phyloP scores from a whole-genome alignment of 1,140 invertebrate species.

The Zaprionus davidi region DNA sequence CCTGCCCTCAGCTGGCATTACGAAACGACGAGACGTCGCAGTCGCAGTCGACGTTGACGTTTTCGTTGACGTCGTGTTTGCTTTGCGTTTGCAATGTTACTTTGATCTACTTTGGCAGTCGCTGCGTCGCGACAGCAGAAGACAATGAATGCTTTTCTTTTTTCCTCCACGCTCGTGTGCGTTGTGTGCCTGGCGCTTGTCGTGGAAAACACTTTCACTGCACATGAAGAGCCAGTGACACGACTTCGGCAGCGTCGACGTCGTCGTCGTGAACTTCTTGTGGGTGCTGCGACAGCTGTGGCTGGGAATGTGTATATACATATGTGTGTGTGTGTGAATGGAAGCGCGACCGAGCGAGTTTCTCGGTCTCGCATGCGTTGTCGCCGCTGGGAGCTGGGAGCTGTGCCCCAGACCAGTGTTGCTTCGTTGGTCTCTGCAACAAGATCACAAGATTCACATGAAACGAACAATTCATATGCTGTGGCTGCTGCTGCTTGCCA shows the following conservation, averaged over 20 bases:
- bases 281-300: constrained; percentile 34
- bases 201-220: constrained; percentile 82
- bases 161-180: constrained; percentile 72
- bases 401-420: constrained; percentile 56
- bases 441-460: constrained; percentile 11
- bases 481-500: constrained; percentile 42
- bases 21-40: constrained; percentile 46
- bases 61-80: constrained; percentile 54
- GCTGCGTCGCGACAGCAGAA: constrained; percentile 9
- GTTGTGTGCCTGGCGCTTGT: constrained; percentile 63
- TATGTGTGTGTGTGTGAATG: constrained; percentile 57
- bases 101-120: constrained; percentile 72
- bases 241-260: constrained; percentile 51
- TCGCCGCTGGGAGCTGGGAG: constrained; percentile 28
- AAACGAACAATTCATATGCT: constrained; percentile 15
- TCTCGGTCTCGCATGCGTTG: constrained; percentile 69
- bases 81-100: constrained; percentile 50
- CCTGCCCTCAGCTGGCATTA: constrained; percentile 54
- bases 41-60: constrained; percentile 21
- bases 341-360: constrained; percentile 75
- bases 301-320: constrained; percentile 34
- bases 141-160: constrained; percentile 80
- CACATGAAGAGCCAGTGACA: constrained; percentile 78
- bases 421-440: constrained; percentile 13
- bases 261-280: constrained; percentile 54